These are phyloP conservation scores for Lucinisca nassula DNA, from an alignment of 2,888 invertebrate genomes.

Conservation along the genomic window DNA sequence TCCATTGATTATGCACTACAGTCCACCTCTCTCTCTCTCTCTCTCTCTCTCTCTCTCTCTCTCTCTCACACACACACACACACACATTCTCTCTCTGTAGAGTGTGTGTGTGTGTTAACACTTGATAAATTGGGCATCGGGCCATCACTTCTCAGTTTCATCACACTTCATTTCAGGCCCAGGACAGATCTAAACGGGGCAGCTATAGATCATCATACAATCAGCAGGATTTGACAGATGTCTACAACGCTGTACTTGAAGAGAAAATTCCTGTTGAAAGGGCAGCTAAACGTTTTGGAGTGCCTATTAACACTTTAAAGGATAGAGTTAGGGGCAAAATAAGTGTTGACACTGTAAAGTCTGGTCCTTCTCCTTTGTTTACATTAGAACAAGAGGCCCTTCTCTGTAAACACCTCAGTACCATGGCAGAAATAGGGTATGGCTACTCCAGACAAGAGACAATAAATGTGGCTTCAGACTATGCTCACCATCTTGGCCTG, in stretches of 20 bases:
- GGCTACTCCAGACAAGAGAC: constrained; percentile 40
- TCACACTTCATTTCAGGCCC: neutral
- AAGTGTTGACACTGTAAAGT: constrained; percentile 23
- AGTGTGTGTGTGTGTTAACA: no score
- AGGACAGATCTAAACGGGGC: neutral
- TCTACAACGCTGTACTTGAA: constrained; percentile 10
- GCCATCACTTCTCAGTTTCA: neutral
- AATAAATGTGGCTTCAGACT: constrained; percentile 47
- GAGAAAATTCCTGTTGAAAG: neutral
- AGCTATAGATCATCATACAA: neutral
- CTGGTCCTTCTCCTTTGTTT: constrained; percentile 18
- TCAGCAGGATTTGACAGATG: constrained; percentile 1
- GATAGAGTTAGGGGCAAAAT: constrained; percentile 22
- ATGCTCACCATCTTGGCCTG: constrained; percentile 13
- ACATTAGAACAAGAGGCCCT: constrained; percentile 7
- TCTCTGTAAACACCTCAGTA: neutral
- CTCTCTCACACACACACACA: no score
- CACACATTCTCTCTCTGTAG: no score
- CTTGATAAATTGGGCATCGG: no score
- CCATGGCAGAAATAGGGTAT: constrained; percentile 41
- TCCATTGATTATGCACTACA: no score
- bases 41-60: no score
- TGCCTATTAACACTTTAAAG: constrained; percentile 19
- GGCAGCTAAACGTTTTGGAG: constrained; percentile 17
- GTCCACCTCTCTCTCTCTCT: no score